Conservation (phyloP, 37 sponge, comb jelly and placozoan species). For the Halichondria panicea region DNA sequence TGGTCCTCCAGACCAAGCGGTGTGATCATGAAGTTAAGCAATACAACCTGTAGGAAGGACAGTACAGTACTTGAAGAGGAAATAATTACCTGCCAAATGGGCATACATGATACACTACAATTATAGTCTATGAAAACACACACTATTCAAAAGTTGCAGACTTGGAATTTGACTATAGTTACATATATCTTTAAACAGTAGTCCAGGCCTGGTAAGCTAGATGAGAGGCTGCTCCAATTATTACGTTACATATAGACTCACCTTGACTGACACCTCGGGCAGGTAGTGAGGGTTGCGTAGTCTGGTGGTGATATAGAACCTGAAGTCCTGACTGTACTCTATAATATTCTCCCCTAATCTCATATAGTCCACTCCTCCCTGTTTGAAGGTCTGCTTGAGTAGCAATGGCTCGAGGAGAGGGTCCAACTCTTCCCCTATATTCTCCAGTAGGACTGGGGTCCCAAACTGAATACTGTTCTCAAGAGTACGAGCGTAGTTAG, state of each 20-base stretch:
- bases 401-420: constrained; percentile 97
- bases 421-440: constrained; percentile 96
- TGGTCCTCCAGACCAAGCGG: constrained; percentile 98
- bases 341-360: constrained; percentile 95
- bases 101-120: no score
- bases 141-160: no score
- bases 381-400: constrained; percentile 93
- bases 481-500: constrained; percentile 94
- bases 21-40: constrained; percentile 99
- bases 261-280: constrained; percentile 99
- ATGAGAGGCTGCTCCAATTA: no score
- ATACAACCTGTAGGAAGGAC: constrained; percentile 64
- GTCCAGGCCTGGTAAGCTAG: no score
- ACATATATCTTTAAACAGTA: no score
- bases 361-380: constrained; percentile 92
- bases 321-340: constrained; percentile 94
- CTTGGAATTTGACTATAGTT: no score
- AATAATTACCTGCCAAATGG: not conserved
- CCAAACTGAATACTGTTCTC: constrained; percentile 99
- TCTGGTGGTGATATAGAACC: constrained; percentile 97
- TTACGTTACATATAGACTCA: no score
- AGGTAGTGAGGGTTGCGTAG: constrained; percentile 98
- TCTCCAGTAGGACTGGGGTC: constrained; percentile 91
- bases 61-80: not conserved
- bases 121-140: no score